phyloP scores from a whole-genome alignment of 2,113 vertebrate species.

The Acanthisitta chloris region DNA sequence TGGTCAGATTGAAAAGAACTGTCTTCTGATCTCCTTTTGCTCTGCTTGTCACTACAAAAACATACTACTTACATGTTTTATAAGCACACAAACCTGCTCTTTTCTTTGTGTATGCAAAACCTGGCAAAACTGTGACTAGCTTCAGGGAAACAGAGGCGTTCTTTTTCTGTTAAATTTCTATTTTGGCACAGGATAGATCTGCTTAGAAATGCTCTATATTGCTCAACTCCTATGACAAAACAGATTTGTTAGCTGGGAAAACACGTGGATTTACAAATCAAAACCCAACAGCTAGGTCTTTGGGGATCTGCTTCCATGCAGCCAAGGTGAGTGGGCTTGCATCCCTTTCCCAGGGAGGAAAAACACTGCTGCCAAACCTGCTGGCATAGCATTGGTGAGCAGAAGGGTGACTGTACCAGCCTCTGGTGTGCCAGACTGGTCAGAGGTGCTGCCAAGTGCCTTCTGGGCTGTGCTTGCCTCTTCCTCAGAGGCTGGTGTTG shows the following conservation, averaged over 20 bases:
- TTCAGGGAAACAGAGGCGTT: not conserved
- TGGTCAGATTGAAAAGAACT: not conserved
- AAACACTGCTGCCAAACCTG: not conserved
- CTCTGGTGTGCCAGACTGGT: not conserved
- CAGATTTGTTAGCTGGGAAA: not conserved
- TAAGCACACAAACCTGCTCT: not conserved
- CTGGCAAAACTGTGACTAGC: not conserved
- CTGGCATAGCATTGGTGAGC: not conserved
- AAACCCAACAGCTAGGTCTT: not conserved
- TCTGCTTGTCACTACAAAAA: not conserved
- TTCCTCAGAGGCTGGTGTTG: not conserved
- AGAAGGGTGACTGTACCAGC: no score
- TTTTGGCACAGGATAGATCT: not conserved
- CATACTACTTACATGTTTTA: not conserved
- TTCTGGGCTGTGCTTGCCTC: not conserved
- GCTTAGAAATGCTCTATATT: not conserved
- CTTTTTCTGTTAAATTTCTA: not conserved
- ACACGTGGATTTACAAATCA: not conserved
- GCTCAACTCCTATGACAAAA: not conserved
- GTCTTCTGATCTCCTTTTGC: not conserved
- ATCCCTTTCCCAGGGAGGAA: not conserved
- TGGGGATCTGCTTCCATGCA: fast-evolving
- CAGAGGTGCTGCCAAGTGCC: not conserved
- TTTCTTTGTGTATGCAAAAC: not conserved
- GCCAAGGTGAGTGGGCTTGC: fast-evolving